A percentile compares a stretch with the other conserved stretches of the same genome.
These are phyloP conservation scores for Poeciliopsis retropinna DNA, from an alignment of 2,113 vertebrate species.

Conservation along the genomic window DNA sequence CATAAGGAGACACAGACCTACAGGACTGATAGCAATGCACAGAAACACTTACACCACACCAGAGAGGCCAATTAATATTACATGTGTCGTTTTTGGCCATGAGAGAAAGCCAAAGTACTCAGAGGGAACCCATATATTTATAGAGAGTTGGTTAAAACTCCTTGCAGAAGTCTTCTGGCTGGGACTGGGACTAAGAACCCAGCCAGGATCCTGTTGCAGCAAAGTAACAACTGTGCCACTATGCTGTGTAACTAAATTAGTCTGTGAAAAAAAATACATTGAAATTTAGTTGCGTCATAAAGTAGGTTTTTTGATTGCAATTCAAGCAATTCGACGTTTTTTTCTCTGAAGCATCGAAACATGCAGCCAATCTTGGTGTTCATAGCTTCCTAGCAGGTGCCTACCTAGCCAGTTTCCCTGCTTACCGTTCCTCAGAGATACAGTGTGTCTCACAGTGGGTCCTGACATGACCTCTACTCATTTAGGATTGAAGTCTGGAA, in stretches of 20 bases:
- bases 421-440: constrained; percentile 50
- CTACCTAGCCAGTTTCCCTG: constrained; percentile 45
- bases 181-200: too few species aligned
- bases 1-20: neutral
- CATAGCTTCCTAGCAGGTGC: constrained; percentile 55
- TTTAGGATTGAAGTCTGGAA: constrained; percentile 24
- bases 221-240: neutral
- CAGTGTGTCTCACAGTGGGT: constrained; percentile 33
- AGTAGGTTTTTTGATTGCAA: neutral
- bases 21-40: neutral
- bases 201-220: neutral
- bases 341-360: neutral
- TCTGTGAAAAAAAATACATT: neutral
- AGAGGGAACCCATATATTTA: neutral
- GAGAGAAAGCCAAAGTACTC: neutral
- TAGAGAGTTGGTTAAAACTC: neutral
- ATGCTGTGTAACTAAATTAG: neutral
- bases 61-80: neutral
- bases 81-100: neutral
- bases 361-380: constrained; percentile 19
- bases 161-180: too few species aligned
- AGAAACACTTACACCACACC: neutral
- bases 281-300: neutral
- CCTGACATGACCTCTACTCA: constrained; percentile 39
- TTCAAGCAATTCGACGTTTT: neutral